A percentile compares a stretch with the other conserved stretches of the same genome.
These are phyloP conservation scores for Barypeithes pellucidus DNA, from an alignment of 2,888 invertebrate genomes.

Conservation along the genomic window DNA sequence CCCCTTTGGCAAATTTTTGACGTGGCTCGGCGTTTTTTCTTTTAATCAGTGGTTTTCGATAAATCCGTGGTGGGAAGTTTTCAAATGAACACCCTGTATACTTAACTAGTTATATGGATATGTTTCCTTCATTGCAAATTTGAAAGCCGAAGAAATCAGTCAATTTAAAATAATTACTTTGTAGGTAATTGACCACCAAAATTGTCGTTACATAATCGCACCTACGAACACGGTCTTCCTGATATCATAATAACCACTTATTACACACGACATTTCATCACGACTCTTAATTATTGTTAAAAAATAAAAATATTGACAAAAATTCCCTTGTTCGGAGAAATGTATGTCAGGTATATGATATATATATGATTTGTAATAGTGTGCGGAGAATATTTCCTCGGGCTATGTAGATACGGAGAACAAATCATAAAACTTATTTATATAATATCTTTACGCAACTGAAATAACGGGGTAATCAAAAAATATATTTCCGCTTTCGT, in stretches of 20 bases:
- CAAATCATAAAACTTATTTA: conserved; percentile 1
- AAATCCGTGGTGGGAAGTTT: no score
- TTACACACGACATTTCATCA: conserved; percentile 5
- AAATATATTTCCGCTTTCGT: no score
- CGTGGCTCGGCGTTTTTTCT: no score
- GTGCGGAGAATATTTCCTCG: conserved; percentile 5
- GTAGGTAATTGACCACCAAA: conserved; percentile 9
- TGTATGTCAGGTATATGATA: conserved; percentile 9
- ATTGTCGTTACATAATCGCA: conserved; percentile 9
- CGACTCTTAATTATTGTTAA: neutral
- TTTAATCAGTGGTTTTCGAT: no score
- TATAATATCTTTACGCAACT: conserved; percentile 3
- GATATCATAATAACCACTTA: conserved; percentile 8
- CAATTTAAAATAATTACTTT: conserved; percentile 8
- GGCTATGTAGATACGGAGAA: conserved; percentile 3
- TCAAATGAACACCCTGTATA: no score
- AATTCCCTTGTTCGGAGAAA: conserved; percentile 10
- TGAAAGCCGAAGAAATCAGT: neutral
- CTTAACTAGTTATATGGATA: no score
- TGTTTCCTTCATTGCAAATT: no score
- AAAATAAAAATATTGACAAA: conserved; percentile 19
- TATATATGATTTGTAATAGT: neutral
- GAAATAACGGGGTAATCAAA: no score
- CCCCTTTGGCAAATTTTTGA: no score
- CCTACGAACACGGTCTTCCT: conserved; percentile 15